phyloP scores from a whole-genome alignment of 2,113 vertebrate species.

The Sorex araneus region DNA sequence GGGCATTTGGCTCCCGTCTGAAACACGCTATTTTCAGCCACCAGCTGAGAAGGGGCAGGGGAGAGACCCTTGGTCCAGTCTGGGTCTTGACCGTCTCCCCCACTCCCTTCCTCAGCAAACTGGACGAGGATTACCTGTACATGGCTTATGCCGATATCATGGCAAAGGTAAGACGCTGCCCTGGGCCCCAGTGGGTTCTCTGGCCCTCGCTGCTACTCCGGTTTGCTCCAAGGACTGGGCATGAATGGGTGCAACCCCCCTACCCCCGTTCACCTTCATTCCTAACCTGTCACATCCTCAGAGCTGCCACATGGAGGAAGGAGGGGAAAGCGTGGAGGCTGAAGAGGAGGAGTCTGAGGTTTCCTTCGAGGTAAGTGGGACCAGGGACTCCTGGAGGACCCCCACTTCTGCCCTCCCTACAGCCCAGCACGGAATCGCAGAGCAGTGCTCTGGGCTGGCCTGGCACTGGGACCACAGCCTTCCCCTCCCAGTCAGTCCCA shows the following conservation, averaged over 20 bases:
- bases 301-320: constrained; percentile 96
- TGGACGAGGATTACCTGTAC: constrained; percentile 89
- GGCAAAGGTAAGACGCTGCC: constrained; percentile 86
- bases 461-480: background rate
- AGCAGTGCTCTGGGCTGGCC: background rate
- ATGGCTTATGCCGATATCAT: constrained; percentile 89
- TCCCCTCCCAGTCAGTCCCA: background rate
- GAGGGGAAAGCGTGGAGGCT: constrained; percentile 88
- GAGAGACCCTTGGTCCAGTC: background rate
- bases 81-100: background rate
- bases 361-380: constrained; percentile 93
- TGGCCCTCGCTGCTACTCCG: background rate
- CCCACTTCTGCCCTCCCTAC: background rate
- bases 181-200: too few species aligned
- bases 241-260: background rate
- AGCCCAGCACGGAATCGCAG: background rate
- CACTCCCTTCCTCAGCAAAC: constrained; percentile 83
- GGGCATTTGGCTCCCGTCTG: background rate
- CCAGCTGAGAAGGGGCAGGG: too few species aligned
- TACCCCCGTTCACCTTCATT: background rate
- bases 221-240: background rate
- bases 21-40: background rate
- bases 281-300: constrained; percentile 78
- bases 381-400: background rate
- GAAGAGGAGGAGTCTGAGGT: constrained; percentile 91